phyloP scores from a whole-genome alignment of 1,140 invertebrate genomes.

The Uloborus diversus region DNA sequence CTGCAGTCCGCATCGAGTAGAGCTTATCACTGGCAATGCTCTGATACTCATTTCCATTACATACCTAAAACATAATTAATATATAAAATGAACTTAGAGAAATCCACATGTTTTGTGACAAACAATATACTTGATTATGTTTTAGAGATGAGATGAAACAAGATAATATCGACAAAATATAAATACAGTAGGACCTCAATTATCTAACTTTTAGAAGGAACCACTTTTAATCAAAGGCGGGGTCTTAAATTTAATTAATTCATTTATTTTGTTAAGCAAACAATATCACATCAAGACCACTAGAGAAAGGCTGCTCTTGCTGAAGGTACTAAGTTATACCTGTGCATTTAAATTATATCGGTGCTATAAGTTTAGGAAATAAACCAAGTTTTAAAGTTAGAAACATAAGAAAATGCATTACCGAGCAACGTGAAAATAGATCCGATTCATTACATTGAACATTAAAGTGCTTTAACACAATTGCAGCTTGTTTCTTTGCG shows the following conservation, averaged over 20 bases:
- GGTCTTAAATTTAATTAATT: too few relatives aligned
- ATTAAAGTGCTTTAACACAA: slow-evolving; percentile 73
- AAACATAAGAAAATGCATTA: too few relatives aligned
- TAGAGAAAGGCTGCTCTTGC: too few relatives aligned
- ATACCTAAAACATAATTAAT: slow-evolving; percentile 60
- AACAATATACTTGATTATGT: background rate
- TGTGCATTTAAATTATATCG: too few relatives aligned
- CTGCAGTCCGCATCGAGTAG: slow-evolving; percentile 48
- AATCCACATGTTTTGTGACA: background rate
- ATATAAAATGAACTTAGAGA: background rate
- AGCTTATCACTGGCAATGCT: slow-evolving; percentile 59
- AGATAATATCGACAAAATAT: slow-evolving; percentile 52
- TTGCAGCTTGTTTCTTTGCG: slow-evolving; percentile 70
- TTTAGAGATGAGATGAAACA: background rate
- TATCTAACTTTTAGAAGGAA: too few relatives aligned
- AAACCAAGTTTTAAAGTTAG: too few relatives aligned
- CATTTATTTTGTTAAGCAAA: too few relatives aligned
- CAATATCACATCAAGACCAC: too few relatives aligned
- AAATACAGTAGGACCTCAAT: too few relatives aligned
- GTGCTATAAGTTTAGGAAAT: too few relatives aligned
- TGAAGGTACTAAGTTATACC: too few relatives aligned
- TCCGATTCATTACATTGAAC: slow-evolving; percentile 71
- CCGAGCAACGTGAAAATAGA: slow-evolving; percentile 75
- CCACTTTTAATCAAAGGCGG: too few relatives aligned
- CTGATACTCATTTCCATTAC: slow-evolving; percentile 62